Percentiles rank a stretch among this genome's conserved stretches.
phyloP scores from a whole-genome alignment of 2,113 vertebrate genomes.

The Ailurus styani region DNA sequence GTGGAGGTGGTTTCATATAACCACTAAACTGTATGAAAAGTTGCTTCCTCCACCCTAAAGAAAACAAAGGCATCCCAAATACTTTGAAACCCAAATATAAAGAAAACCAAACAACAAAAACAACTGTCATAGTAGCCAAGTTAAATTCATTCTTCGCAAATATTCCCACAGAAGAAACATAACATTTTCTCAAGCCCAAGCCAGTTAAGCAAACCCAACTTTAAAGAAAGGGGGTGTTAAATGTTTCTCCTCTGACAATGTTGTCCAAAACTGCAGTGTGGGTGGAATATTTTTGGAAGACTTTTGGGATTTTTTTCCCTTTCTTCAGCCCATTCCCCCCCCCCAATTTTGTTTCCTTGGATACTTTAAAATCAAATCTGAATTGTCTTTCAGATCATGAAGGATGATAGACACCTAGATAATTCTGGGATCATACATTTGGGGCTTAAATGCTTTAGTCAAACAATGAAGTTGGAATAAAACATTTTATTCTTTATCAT shows the following conservation, averaged over 20 bases:
- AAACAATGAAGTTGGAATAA: constrained; percentile 55
- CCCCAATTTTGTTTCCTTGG: constrained; percentile 57
- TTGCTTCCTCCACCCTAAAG: constrained; percentile 1
- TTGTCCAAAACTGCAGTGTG: background rate
- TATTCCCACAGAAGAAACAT: constrained; percentile 46
- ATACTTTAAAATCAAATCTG: constrained; percentile 50
- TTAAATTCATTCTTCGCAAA: constrained; percentile 50
- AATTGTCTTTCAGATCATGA: constrained; percentile 65
- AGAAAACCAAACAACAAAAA: constrained; percentile 59
- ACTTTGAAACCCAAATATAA: background rate
- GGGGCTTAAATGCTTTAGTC: constrained; percentile 55
- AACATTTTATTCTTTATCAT: constrained; percentile 58
- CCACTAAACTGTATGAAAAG: constrained; percentile 47
- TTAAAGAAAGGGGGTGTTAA: constrained; percentile 34
- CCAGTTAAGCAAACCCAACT: constrained; percentile 41
- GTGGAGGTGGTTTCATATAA: background rate
- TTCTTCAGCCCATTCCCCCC: background rate
- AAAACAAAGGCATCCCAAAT: constrained; percentile 46
- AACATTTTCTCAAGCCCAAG: constrained; percentile 34
- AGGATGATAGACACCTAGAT: constrained; percentile 40
- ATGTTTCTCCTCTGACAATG: constrained; percentile 24
- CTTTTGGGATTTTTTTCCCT: background rate
- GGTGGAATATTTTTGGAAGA: constrained; percentile 42
- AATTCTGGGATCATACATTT: constrained; percentile 57
- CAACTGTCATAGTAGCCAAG: constrained; percentile 25